Percentiles rank a stretch among this genome's conserved stretches.
Conservation (phyloP, 2,888 invertebrate genomes). For the Amorpha juglandis region DNA sequence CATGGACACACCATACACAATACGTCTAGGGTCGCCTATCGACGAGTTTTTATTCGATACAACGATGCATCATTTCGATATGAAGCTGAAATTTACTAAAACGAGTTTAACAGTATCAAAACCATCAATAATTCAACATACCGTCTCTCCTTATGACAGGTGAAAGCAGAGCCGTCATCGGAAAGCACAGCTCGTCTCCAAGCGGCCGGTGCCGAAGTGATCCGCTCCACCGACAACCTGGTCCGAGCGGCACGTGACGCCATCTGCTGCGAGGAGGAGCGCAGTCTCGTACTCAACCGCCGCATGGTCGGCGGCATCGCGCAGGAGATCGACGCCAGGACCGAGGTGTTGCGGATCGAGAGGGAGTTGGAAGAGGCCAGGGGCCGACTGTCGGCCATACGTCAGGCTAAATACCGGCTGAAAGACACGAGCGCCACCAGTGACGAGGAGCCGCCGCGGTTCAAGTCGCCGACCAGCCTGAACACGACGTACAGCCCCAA, state of each 20-base stretch:
- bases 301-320: constrained; percentile 98
- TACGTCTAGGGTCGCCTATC: too few species aligned
- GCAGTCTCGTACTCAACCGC: constrained; percentile 94
- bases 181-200: constrained; percentile 96
- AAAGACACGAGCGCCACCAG: constrained; percentile 86
- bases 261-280: constrained; percentile 95
- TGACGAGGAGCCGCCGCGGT: constrained; percentile 81
- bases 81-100: too few species aligned
- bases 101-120: too few species aligned
- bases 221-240: constrained; percentile 98
- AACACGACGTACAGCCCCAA: constrained; percentile 79
- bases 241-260: constrained; percentile 97
- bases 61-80: too few species aligned
- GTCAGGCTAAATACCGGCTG: constrained; percentile 95
- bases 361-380: constrained; percentile 96
- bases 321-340: constrained; percentile 95
- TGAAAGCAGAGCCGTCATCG: constrained; percentile 98
- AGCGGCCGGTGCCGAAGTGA: constrained; percentile 97
- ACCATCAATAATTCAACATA: too few species aligned
- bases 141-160: constrained; percentile 47
- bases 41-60: too few species aligned
- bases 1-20: too few species aligned
- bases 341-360: constrained; percentile 97
- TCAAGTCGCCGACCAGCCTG: constrained; percentile 60
- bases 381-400: constrained; percentile 93